Base-by-base conservation (phyloP, 2,113 vertebrate genomes). In the Picathartes gymnocephalus region DNA sequence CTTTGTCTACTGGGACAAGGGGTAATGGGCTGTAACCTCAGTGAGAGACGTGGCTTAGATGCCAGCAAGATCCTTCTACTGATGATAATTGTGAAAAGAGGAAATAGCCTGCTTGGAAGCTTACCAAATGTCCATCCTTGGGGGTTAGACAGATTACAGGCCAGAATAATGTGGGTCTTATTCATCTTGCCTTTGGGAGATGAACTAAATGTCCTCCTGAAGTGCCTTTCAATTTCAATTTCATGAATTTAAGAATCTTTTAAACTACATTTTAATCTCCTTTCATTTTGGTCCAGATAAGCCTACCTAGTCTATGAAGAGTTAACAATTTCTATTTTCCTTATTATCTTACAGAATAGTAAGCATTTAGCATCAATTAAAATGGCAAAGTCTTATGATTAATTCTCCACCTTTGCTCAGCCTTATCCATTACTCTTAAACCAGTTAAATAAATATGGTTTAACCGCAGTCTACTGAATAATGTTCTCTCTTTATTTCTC, bases 381-480 rank as follows among this genome's bases (percentile, higher is more conserved):
- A 92, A 83, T 69, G 76, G 48, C 45, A 68, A 64, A 85, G 33
- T 82, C 88, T 83, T 88, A 72, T 3, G 24, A 64, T 83, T 87
- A 1, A 7, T 40, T 86, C 44, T 94, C 78, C 76, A 86, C 71
- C 83, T 96, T 94, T 92, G 81, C 88, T 94, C 56, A 90, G 90
- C 44, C 53, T 81, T 87, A 86, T 58, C 61, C 30, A 84, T 92
- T 92, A 81, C 62, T 93, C 82, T 93, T 65, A 61, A 92, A 86
- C 48, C 61, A 78, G 92, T 93, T 96, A 96, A 95, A 95, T 84
- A 95, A 93, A 93, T 82, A 93, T 6, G 56, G 86, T 88, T 89
- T 85, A 85, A 40, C 88, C 27, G 30, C 74, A 92, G 70, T 30
- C 68, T 92, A 40, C 53, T 86, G 68, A 95, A 95, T 95, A 72